Percentiles rank a stretch among this genome's conserved stretches.
These are phyloP conservation scores for Strix uralensis DNA, from an alignment of 2,113 vertebrate species.

Conservation along the genomic window DNA sequence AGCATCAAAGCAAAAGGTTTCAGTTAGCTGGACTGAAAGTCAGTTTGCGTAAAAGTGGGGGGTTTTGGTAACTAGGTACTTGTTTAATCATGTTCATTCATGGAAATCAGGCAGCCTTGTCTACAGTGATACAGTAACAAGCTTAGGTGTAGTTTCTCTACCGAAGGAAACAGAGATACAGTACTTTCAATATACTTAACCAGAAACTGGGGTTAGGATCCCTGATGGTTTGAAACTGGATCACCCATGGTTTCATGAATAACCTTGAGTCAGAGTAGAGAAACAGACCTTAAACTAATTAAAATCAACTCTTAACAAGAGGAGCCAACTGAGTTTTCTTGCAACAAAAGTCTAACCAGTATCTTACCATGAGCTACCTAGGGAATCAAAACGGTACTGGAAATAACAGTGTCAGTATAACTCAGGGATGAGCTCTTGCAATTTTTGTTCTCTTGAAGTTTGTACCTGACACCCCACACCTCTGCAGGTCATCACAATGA, in stretches of 20 bases:
- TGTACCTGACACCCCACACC: not conserved
- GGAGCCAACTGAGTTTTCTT: not conserved
- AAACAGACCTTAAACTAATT: not conserved
- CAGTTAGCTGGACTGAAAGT: not conserved
- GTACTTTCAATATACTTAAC: not conserved
- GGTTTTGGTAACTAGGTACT: not conserved
- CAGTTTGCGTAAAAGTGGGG: not conserved
- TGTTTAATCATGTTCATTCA: not conserved
- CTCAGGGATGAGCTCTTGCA: not conserved
- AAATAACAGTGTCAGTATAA: not conserved
- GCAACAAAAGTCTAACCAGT: not conserved
- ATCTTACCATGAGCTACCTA: not conserved
- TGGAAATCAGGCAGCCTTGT: not conserved
- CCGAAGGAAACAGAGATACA: not conserved
- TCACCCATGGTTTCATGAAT: not conserved
- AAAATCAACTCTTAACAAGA: not conserved
- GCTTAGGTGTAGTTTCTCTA: not conserved
- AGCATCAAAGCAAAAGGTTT: not conserved
- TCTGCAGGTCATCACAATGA: not conserved
- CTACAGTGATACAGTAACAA: not conserved
- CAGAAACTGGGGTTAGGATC: not conserved
- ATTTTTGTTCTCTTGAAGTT: not conserved
- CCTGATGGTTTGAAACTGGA: not conserved
- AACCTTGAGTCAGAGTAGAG: not conserved
- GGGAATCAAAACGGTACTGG: not conserved